A percentile compares a stretch with the other conserved stretches of the same genome.
Conservation (phyloP, 2,888 invertebrate species). For the Drosophila paramelanica region DNA sequence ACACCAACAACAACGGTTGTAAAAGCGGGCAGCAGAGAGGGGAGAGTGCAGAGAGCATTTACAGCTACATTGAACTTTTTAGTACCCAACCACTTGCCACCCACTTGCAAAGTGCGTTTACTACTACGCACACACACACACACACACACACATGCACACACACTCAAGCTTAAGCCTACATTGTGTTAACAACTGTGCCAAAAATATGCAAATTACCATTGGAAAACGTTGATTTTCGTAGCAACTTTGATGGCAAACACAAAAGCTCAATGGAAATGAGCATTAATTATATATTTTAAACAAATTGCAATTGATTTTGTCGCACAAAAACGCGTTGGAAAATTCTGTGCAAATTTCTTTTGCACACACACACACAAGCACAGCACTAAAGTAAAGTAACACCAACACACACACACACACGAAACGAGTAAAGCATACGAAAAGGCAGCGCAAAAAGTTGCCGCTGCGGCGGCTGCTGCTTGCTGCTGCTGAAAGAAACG, state of each 20-base stretch:
- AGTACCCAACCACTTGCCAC: constrained; percentile 58
- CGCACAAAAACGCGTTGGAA: constrained; percentile 51
- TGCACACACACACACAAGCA: constrained; percentile 50
- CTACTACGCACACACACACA: constrained; percentile 71
- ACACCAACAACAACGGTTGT: constrained; percentile 18
- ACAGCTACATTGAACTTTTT: constrained; percentile 81
- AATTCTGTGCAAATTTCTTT: constrained; percentile 79
- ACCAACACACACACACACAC: constrained; percentile 42
- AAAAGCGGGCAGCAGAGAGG: constrained; percentile 6
- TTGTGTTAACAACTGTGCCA: constrained; percentile 72
- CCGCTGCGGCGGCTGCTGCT: constrained; percentile 47
- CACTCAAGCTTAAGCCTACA: constrained; percentile 24
- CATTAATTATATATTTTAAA: constrained; percentile 49
- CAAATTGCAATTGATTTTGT: constrained; percentile 70
- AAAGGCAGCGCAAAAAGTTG: constrained; percentile 63
- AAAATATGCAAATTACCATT: constrained; percentile 78
- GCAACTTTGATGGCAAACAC: constrained; percentile 40
- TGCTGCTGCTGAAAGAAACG: constrained; percentile 50
- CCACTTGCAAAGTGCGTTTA: constrained; percentile 79
- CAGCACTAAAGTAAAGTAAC: constrained; percentile 28
- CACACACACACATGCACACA: constrained; percentile 21
- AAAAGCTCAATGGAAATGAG: constrained; percentile 56
- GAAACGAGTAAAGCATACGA: constrained; percentile 66
- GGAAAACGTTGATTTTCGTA: constrained; percentile 45
- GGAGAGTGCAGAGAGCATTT: constrained; percentile 55